phyloP scores from a whole-genome alignment of 2,888 invertebrate species.

The Ichneumon xanthorius region DNA sequence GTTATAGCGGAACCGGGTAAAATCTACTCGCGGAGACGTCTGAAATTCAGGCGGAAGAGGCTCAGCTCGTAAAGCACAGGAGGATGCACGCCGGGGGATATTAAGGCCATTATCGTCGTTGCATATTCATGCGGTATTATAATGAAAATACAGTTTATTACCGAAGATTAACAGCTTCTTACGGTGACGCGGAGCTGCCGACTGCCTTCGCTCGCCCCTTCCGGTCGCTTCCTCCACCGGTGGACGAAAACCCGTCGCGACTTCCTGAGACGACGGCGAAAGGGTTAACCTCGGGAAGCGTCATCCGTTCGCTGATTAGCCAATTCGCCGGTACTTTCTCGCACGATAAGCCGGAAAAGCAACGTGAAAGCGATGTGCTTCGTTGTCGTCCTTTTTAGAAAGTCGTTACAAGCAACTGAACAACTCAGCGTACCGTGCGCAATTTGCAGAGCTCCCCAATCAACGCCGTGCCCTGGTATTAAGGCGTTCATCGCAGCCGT shows the following conservation, averaged over 20 bases:
- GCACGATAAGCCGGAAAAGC: not conserved
- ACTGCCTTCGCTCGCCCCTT: not conserved
- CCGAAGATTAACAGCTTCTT: constrained; percentile 85
- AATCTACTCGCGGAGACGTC: constrained; percentile 78
- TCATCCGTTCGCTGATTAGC: not conserved
- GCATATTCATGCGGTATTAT: constrained; percentile 85
- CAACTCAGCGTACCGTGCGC: not conserved
- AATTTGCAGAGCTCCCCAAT: not conserved
- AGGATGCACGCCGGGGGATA: constrained; percentile 84
- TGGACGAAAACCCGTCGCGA: not conserved
- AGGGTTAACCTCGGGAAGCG: no score
- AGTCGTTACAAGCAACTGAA: not conserved
- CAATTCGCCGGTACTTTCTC: not conserved
- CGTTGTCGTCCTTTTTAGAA: not conserved
- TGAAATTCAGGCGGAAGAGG: constrained; percentile 83
- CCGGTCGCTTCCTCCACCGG: not conserved
- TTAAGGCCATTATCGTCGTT: constrained; percentile 85
- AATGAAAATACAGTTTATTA: constrained; percentile 85
- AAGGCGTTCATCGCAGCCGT: not conserved
- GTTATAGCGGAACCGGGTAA: constrained; percentile 54
- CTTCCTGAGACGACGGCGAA: not conserved
- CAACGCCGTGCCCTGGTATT: not conserved
- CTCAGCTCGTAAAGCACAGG: constrained; percentile 85
- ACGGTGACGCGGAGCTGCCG: constrained; percentile 81
- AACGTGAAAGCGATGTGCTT: not conserved